Percentiles rank a stretch among this genome's conserved stretches.
Evolutionary conservation across 2,888 invertebrate species (phyloP).

Genomic region (Corythucha ciliata): DNA sequence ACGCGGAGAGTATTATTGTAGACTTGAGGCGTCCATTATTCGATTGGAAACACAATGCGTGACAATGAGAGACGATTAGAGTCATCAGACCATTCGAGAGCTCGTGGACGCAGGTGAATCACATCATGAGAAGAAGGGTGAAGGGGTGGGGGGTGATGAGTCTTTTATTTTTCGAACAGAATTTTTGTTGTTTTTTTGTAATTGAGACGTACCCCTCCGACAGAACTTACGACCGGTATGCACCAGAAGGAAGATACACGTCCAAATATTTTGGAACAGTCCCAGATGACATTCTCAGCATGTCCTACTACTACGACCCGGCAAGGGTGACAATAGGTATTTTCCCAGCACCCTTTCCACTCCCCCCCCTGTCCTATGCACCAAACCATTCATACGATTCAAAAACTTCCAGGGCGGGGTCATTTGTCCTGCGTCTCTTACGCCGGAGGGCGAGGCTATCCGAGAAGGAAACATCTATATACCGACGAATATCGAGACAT

Average conservation of each 20-base stretch:
- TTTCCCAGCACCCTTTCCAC: background rate
- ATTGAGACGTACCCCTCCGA: too few relatives aligned
- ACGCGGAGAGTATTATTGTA: too few relatives aligned
- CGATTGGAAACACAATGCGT: too few relatives aligned
- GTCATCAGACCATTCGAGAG: too few relatives aligned
- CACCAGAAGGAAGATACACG: constrained; percentile 19
- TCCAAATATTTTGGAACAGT: constrained; percentile 16
- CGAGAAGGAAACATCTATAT: constrained; percentile 61
- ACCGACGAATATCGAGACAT: constrained; percentile 58
- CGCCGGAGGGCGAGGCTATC: constrained; percentile 69
- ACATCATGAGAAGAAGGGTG: too few relatives aligned
- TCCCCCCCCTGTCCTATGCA: background rate
- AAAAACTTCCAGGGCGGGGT: constrained; percentile 55
- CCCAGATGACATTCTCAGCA: constrained; percentile 25
- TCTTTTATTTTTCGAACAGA: too few relatives aligned
- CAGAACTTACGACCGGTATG: constrained; percentile 24
- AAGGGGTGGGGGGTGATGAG: too few relatives aligned
- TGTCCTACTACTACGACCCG: constrained; percentile 61
- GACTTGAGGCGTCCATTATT: too few relatives aligned
- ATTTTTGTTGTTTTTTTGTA: too few relatives aligned
- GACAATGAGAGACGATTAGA: too few relatives aligned
- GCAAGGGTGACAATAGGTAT: constrained; percentile 30
- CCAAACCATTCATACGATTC: background rate
- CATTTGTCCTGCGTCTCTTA: constrained; percentile 76
- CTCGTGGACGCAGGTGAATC: too few relatives aligned